Percentiles rank a stretch among this genome's conserved stretches.
Evolutionary conservation across 1,140 invertebrate species (phyloP).

Genomic region (Ephestia elutella): DNA sequence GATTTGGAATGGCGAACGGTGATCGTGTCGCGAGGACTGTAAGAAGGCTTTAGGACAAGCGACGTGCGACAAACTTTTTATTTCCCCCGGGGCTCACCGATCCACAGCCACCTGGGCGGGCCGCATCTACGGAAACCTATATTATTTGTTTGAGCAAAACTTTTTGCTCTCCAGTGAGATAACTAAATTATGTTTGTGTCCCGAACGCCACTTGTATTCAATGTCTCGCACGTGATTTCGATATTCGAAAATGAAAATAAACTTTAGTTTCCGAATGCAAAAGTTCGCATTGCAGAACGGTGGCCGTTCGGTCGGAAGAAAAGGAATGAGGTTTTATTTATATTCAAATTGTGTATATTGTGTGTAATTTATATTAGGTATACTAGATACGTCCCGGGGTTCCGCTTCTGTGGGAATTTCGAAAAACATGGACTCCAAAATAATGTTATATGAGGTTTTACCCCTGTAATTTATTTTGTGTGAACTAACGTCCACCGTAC

Average conservation of each 20-base stretch:
- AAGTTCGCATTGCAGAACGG: constrained; percentile 1
- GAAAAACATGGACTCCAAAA: too few relatives aligned
- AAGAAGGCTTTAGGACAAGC: constrained; percentile 69
- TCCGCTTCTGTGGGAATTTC: too few relatives aligned
- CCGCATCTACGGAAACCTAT: constrained; percentile 64
- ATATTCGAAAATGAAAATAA: constrained; percentile 11
- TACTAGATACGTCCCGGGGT: too few relatives aligned
- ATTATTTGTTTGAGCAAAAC: constrained; percentile 73
- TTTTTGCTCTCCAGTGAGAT: constrained; percentile 68
- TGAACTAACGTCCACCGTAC: too few relatives aligned
- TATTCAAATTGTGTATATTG: neutral
- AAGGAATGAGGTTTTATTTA: neutral
- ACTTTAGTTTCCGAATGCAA: constrained; percentile 7
- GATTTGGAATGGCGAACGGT: constrained; percentile 22
- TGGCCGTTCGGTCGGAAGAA: neutral
- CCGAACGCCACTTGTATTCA: constrained; percentile 49
- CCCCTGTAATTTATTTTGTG: too few relatives aligned
- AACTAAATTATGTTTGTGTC: constrained; percentile 69
- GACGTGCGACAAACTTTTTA: constrained; percentile 73
- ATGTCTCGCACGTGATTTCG: constrained; percentile 25
- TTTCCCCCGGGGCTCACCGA: constrained; percentile 70
- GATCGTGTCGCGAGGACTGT: constrained; percentile 54
- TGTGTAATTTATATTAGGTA: neutral
- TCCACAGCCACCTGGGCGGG: constrained; percentile 67
- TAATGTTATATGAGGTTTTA: too few relatives aligned